phyloP scores from a whole-genome alignment of 2,113 vertebrate genomes.

The Pygathrix nemaeus region DNA sequence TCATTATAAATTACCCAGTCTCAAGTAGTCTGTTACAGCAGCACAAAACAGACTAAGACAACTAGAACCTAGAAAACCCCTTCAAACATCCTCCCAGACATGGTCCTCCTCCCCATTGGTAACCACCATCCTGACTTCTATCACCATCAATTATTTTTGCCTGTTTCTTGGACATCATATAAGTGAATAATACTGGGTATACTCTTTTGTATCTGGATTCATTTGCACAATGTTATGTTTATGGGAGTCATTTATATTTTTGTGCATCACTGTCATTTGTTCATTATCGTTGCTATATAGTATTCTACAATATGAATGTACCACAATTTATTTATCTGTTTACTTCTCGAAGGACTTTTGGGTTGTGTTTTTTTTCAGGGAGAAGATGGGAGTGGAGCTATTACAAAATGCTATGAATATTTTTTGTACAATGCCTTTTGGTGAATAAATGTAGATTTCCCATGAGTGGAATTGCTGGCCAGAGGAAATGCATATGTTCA shows the following conservation, averaged over 20 bases:
- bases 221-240: background rate
- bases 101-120: fast-evolving
- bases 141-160: background rate
- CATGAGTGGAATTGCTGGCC: background rate
- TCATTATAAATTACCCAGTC: background rate
- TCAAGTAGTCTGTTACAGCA: background rate
- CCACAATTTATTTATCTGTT: no score
- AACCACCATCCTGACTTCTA: background rate
- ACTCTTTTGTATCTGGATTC: background rate
- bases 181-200: background rate
- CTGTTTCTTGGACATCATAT: background rate
- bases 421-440: background rate
- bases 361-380: background rate
- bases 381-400: no score
- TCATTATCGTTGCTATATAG: background rate
- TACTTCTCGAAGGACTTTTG: background rate
- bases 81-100: background rate
- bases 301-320: background rate
- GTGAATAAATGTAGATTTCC: background rate
- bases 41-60: background rate
- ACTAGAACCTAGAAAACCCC: background rate
- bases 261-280: background rate
- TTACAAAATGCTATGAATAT: background rate
- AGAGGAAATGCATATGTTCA: background rate
- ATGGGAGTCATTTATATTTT: background rate